Evolutionary conservation across 2,888 invertebrate species (phyloP).

Genomic region (Plebejus melissa): DNA sequence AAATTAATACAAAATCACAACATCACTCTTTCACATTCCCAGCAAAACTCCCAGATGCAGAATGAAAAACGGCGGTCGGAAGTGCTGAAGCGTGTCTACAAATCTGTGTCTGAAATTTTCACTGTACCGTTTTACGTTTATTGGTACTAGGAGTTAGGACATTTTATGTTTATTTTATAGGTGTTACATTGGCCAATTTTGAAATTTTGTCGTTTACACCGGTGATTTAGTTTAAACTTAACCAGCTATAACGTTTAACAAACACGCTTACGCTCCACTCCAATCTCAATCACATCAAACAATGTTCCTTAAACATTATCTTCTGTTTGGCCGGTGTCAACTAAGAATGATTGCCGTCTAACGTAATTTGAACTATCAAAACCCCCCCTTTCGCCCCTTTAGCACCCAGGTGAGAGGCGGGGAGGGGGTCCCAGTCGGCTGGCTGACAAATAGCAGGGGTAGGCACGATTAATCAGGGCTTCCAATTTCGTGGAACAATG

Average conservation of each 20-base stretch:
- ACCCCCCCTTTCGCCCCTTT: slow-evolving; percentile 30
- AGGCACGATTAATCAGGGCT: slow-evolving; percentile 69
- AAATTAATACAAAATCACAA: too few species aligned
- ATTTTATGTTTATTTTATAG: too few species aligned
- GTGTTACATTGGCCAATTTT: too few species aligned
- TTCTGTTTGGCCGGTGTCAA: slow-evolving; percentile 59
- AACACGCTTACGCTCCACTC: background rate
- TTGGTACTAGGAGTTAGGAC: too few species aligned
- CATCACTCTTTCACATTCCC: too few species aligned
- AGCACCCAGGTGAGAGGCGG: slow-evolving; percentile 34
- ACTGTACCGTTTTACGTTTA: too few species aligned
- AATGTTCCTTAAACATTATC: slow-evolving; percentile 45
- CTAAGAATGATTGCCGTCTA: slow-evolving; percentile 37
- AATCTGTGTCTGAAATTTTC: background rate
- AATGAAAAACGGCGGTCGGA: background rate
- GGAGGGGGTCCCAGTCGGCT: slow-evolving; percentile 48
- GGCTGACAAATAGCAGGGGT: slow-evolving; percentile 63
- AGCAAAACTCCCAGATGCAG: too few species aligned
- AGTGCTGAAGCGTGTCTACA: background rate
- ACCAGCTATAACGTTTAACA: background rate
- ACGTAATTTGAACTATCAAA: slow-evolving; percentile 39
- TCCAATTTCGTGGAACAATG: slow-evolving; percentile 76
- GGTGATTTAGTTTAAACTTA: background rate
- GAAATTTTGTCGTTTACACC: background rate
- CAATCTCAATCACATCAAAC: slow-evolving; percentile 28